Base-by-base conservation (phyloP, 2,888 invertebrate species). In the Agrochola lota region DNA sequence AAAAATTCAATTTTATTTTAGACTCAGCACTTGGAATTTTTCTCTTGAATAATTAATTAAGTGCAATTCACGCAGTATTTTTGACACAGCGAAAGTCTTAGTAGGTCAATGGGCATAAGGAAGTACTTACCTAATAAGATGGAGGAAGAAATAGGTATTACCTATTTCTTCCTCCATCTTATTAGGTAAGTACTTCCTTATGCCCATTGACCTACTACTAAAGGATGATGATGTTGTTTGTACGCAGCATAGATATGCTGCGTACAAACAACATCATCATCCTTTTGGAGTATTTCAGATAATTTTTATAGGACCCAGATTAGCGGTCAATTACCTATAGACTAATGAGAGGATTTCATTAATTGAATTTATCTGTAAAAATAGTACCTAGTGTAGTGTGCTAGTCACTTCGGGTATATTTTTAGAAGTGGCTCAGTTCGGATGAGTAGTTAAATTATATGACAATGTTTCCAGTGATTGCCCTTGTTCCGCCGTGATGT, bases 401-500 rank as follows among this genome's bases (percentile, higher is more conserved):
- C 17, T 15, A 30, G 17, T 52, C 6, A 35, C n/a, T 40, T 35
- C 11, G 55, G 40, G 3, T 35, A 69, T 20, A 80, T 63, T 76
- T 79, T 55, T 49, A 60, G 55, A 81, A 77, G 26, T 57, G 30
- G 26, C 67, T 72, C 20, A 68, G 69, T 71, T 77, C 52, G 49
- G 80, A 85, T 81, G 75, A 75, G 68, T 86, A 75, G 67, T 81
- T 85, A 67, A 75, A 74, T 71, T 78, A 75, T 85, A 64, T 76
- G 81, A 84, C 80, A 77, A 72, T 81, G 73, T 80, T 84, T 75
- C 74, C 74, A 55, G 69, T 73, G 70, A 77, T 69, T 78, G 77
- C 84, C 85, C 87, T 87, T 84, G 79, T 88, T 82, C 77, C 73
- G 67, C 59, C n/a, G 67, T 75, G 57, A 79, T 81, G 81, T 86